Percentiles rank a stretch among this genome's conserved stretches.
Evolutionary conservation across 2,888 invertebrate genomes (phyloP).

Genomic region (Steinernema hermaphroditum): DNA sequence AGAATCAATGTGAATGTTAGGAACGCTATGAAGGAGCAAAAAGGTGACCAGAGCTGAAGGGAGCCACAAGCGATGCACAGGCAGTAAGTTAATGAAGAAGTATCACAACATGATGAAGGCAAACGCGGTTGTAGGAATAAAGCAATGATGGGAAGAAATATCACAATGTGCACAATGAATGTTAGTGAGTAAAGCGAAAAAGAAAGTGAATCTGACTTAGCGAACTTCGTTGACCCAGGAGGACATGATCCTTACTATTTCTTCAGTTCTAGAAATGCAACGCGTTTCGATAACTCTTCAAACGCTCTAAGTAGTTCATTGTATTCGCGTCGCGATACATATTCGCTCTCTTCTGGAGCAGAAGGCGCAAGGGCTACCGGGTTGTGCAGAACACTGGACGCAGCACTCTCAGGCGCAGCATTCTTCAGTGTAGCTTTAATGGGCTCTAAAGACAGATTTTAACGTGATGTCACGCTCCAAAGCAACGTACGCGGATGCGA

Average conservation of each 20-base stretch:
- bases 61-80: too few species aligned
- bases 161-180: too few species aligned
- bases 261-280: background rate
- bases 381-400: too few species aligned
- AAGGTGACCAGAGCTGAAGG: too few species aligned
- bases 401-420: background rate
- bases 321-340: constrained; percentile 9
- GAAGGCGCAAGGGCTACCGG: background rate
- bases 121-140: background rate
- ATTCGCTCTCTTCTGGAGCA: background rate
- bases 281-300: constrained; percentile 8
- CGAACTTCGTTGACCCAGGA: background rate
- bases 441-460: background rate
- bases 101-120: constrained; percentile 1
- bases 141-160: background rate
- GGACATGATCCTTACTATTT: background rate
- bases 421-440: background rate
- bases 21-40: too few species aligned
- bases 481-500: background rate
- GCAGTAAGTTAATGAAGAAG: background rate
- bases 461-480: background rate
- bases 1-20: too few species aligned
- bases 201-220: constrained; percentile 25
- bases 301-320: constrained; percentile 4
- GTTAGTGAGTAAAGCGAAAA: background rate